Percentiles rank a stretch among this genome's conserved stretches.
Evolutionary conservation across 2,113 vertebrate species (phyloP).

Genomic region (Pangasianodon gigas): DNA sequence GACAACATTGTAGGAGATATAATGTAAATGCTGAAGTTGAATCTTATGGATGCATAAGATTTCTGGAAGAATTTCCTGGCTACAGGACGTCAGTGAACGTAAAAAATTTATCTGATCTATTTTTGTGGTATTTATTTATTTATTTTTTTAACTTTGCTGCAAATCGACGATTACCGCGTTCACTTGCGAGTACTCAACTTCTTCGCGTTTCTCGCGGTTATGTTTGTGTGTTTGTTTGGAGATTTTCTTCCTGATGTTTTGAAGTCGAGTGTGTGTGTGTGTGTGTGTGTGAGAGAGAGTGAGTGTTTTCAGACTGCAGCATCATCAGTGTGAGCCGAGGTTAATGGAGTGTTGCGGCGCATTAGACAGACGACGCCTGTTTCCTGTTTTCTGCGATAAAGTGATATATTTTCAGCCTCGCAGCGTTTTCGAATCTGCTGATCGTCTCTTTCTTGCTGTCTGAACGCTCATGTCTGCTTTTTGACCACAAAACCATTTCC

Average conservation of each 20-base stretch:
- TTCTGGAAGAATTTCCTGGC: not conserved
- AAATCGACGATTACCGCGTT: too few relatives aligned
- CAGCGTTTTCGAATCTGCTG: not conserved
- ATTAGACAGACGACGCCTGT: not conserved
- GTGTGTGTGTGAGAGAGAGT: not conserved
- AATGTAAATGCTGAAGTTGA: not conserved
- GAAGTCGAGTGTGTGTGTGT: not conserved
- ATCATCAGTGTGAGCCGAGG: not conserved
- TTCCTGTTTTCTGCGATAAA: not conserved
- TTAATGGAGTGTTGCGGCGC: not conserved
- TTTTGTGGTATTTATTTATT: too few relatives aligned
- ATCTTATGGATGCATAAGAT: not conserved
- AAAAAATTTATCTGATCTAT: too few relatives aligned
- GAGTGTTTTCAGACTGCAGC: slow-evolving; percentile 1
- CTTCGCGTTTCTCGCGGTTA: too few relatives aligned
- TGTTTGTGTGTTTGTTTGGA: too few relatives aligned
- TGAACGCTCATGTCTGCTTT: not conserved
- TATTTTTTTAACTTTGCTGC: too few relatives aligned
- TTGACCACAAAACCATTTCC: too few relatives aligned
- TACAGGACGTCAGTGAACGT: not conserved
- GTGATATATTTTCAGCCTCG: not conserved
- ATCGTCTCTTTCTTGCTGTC: not conserved
- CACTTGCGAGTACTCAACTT: too few relatives aligned
- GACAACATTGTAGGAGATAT: not conserved
- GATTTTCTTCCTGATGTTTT: not conserved